Evolutionary conservation across 2,888 invertebrate genomes (phyloP).

Genomic region (Galeruca laticollis): DNA sequence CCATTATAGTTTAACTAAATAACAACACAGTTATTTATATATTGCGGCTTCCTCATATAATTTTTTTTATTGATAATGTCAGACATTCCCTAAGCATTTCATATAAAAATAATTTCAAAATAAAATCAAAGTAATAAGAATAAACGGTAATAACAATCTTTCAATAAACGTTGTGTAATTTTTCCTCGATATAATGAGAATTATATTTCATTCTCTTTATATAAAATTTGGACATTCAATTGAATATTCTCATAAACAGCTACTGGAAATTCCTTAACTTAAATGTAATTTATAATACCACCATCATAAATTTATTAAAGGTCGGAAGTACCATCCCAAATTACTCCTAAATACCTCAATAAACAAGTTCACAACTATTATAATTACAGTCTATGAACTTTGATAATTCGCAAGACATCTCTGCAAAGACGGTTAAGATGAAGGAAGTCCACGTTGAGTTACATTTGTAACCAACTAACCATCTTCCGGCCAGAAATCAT

Average conservation of each 20-base stretch:
- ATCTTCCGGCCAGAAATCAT: slow-evolving; percentile 58
- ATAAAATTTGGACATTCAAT: too few relatives aligned
- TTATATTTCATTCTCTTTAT: too few relatives aligned
- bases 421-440: slow-evolving; percentile 50
- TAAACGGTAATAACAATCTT: too few relatives aligned
- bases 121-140: too few relatives aligned
- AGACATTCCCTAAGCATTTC: too few relatives aligned
- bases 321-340: slow-evolving; percentile 18
- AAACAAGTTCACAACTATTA: slow-evolving; percentile 14
- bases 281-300: not conserved
- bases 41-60: too few relatives aligned
- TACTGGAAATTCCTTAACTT: not conserved
- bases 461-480: slow-evolving; percentile 52
- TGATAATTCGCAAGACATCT: slow-evolving; percentile 24
- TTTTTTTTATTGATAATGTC: too few relatives aligned
- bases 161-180: too few relatives aligned
- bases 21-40: too few relatives aligned
- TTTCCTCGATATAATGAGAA: too few relatives aligned
- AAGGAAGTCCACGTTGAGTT: slow-evolving; percentile 58
- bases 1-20: not conserved
- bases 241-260: too few relatives aligned
- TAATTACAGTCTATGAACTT: slow-evolving; percentile 15
- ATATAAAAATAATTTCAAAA: too few relatives aligned
- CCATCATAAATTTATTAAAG: slow-evolving; percentile 14
- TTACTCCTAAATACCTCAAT: slow-evolving; percentile 7